Base-by-base conservation (phyloP, 1,140 invertebrate genomes). In the Ooceraea biroi region DNA sequence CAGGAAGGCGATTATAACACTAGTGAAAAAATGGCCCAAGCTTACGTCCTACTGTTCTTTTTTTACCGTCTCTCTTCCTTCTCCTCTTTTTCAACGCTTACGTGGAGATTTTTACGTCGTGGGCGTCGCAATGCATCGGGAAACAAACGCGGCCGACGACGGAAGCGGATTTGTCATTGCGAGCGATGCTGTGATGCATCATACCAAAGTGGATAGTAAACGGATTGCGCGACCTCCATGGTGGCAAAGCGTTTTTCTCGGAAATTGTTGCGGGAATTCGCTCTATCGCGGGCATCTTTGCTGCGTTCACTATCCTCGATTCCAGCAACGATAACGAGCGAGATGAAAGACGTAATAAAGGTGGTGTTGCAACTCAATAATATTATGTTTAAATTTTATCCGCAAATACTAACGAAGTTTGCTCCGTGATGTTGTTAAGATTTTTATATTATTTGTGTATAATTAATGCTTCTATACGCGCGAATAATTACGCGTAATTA, bases 171-270 rank as follows among this genome's bases (percentile, higher is more conserved):
- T 82, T 82, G 85, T 87, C 82, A 87, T 87, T 57, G 44, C 82
- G 63, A 73, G 74, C 48, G 63, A 71, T 84, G 83, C 73, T 69
- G 85, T 61, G 85, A 82, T 69, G 65, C 85, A 69, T 82, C 76
- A 72, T 48, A 19, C 69, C 71, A 82, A 82, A 88, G 76, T 85
- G 82, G 63, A 85, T 76, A 83, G 83, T 85, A 87, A 88, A 85
- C 83, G 85, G 76, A 88, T 88, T 87, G 85, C 36, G 44, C 55
- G 52, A 27, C 69, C 82, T 73, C 27, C 55, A 77, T 73, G 48
- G 46, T 69, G 82, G 84, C 85, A 87, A 87, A 87, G 86, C 82
- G 68, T 88, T 88, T 88, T 88, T 87, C 86, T 74, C 74, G 82
- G 58, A 87, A 88, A 87, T 87, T 87, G 74, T 76, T 58, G 82